phyloP scores from a whole-genome alignment of 2,113 vertebrate genomes.

The Phyllostomus discolor region DNA sequence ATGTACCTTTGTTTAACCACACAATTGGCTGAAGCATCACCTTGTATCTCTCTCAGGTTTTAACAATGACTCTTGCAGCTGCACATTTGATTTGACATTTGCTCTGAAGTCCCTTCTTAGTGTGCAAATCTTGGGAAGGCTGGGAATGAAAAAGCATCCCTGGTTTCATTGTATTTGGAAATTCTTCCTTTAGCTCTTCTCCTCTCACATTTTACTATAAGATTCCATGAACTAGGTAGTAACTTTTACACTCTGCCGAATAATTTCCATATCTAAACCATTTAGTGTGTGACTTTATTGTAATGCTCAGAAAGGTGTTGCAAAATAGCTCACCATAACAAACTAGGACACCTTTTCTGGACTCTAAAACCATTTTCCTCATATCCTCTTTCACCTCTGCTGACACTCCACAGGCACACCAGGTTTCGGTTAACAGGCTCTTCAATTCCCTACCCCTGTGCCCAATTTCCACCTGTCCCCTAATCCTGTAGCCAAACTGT shows the following conservation, averaged over 20 bases:
- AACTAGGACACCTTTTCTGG: not conserved
- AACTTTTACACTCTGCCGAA: not conserved
- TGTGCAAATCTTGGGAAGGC: not conserved
- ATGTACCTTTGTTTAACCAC: not conserved
- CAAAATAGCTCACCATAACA: not conserved
- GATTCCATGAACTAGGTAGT: not conserved
- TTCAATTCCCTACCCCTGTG: not conserved
- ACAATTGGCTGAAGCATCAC: not conserved
- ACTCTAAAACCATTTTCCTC: not conserved
- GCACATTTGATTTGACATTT: not conserved
- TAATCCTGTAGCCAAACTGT: not conserved
- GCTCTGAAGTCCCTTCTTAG: not conserved
- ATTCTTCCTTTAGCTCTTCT: not conserved
- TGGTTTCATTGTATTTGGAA: not conserved
- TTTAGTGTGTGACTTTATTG: not conserved
- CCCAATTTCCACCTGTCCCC: not conserved
- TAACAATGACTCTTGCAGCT: not conserved
- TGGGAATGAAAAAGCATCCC: not conserved
- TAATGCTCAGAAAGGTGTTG: not conserved
- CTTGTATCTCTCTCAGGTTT: not conserved
- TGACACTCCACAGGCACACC: not conserved
- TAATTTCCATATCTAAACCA: not conserved
- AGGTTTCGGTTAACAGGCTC: not conserved
- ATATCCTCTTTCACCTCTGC: not conserved
- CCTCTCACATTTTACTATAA: not conserved